Evolutionary conservation across 2,888 invertebrate genomes (phyloP).

Genomic region (Gasteruption jaculator): DNA sequence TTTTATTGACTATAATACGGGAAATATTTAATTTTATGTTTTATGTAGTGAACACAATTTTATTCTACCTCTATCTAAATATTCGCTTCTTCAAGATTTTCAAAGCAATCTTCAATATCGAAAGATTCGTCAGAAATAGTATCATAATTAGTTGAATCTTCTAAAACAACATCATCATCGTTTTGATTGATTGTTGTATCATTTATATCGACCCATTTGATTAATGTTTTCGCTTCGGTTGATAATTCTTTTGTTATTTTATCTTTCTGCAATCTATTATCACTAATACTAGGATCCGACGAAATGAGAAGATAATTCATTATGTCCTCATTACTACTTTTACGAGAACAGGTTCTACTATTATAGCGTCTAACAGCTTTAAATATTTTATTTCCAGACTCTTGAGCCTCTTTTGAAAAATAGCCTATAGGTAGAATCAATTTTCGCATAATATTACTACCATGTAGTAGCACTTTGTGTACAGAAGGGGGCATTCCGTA

Average conservation of each 20-base stretch:
- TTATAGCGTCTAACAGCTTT: slow-evolving; percentile 10
- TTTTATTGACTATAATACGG: too few relatives aligned
- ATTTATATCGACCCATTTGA: too few relatives aligned
- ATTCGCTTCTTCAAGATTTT: too few relatives aligned
- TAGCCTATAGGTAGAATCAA: slow-evolving; percentile 15
- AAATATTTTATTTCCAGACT: slow-evolving; percentile 16
- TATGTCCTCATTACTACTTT: slow-evolving; percentile 14
- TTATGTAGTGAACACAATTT: too few relatives aligned
- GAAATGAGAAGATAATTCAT: slow-evolving; percentile 12
- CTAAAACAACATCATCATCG: too few relatives aligned
- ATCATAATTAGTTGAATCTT: too few relatives aligned
- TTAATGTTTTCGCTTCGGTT: slow-evolving; percentile 11
- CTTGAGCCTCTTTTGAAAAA: slow-evolving; percentile 20
- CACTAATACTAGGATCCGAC: slow-evolving; percentile 11
- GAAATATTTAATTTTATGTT: too few relatives aligned
- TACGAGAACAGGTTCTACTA: slow-evolving; percentile 14
- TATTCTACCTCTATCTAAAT: too few relatives aligned
- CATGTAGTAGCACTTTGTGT: slow-evolving; percentile 26
- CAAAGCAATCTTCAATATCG: too few relatives aligned
- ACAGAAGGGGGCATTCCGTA: slow-evolving; percentile 26
- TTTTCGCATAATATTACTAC: slow-evolving; percentile 14
- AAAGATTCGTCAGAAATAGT: too few relatives aligned
- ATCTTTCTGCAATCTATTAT: slow-evolving; percentile 6
- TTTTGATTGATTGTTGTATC: too few relatives aligned
- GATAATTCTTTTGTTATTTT: slow-evolving; percentile 9